phyloP scores from a whole-genome alignment of 2,113 vertebrate genomes.

The Halichoerus grypus region DNA sequence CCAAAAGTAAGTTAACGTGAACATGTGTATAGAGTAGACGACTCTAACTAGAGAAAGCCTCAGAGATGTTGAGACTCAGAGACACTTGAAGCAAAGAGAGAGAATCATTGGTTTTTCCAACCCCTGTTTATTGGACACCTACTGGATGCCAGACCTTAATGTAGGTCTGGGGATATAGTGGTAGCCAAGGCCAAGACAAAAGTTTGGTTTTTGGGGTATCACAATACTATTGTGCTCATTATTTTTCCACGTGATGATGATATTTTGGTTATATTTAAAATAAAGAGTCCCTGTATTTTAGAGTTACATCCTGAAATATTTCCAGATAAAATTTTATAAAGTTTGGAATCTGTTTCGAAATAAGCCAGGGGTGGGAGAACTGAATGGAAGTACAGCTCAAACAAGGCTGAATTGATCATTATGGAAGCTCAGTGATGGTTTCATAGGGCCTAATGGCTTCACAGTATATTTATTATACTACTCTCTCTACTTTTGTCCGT shows the following conservation, averaged over 20 bases:
- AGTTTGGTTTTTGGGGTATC: background rate
- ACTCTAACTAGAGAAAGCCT: background rate
- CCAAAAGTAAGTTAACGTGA: background rate
- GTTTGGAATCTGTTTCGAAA: background rate
- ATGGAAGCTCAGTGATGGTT: background rate
- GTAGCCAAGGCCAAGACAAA: background rate
- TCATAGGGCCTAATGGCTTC: background rate
- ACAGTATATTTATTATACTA: background rate
- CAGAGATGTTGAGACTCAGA: background rate
- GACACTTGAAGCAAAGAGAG: background rate
- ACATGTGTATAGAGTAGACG: background rate
- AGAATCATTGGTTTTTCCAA: background rate
- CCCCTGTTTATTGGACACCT: background rate
- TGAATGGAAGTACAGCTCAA: background rate
- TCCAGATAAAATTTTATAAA: background rate
- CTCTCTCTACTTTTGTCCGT: background rate
- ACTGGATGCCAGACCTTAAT: background rate
- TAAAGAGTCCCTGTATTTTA: background rate
- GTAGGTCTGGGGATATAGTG: background rate
- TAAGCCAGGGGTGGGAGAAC: background rate
- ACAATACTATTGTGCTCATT: background rate
- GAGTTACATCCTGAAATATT: background rate
- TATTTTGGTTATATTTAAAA: background rate
- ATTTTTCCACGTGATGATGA: background rate
- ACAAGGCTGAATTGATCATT: background rate